Base-by-base conservation (phyloP, 2,888 invertebrate genomes). In the Tachina lurida region DNA sequence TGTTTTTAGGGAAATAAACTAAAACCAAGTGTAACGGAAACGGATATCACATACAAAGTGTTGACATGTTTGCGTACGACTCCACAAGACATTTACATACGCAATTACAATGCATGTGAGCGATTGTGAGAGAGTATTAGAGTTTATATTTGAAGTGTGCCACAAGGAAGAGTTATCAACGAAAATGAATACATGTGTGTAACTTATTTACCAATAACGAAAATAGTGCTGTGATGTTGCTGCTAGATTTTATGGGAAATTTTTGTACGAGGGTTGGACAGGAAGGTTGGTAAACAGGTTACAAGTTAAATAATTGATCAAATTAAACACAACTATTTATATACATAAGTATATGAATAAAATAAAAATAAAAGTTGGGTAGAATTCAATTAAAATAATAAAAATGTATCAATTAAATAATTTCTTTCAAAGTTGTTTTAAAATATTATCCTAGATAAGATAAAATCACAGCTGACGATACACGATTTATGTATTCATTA, bases 21-120 rank as follows among this genome's bases (percentile, higher is more conserved):
- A 54, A 75, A 65, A 75, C 17, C 78, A 75, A 71, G 78, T 75
- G 82, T 85, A 87, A 87, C 89, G 91, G 90, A 91, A 91, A 89
- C 90, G 91, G 91, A 91, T 90, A 91, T 91, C 89, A 89, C 89
- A 90, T 58, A 89, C 91, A 90, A 91, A 91, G 90, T 91, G 91
- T 89, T 90, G 91, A 90, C 90, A 90, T 90, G 90, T 89, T 88
- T 87, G 78, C 89, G 83, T 83, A 88, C 60, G 52, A 47, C 22
- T 68, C 47, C 17, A 47, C 39, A 54, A 56, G 8, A 73, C 17
- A 68, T 52, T 31, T n/a, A 8, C 52, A 56, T 7, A 39, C 41
- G 9, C 15, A 45, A 62, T 8, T 47, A 68, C 17, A 43, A 45
- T 19, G 39, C 22, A 13, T 17, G 56, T 5, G 56, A 12, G 56